phyloP scores from a whole-genome alignment of 2,888 invertebrate species.

The Apamea sordens region DNA sequence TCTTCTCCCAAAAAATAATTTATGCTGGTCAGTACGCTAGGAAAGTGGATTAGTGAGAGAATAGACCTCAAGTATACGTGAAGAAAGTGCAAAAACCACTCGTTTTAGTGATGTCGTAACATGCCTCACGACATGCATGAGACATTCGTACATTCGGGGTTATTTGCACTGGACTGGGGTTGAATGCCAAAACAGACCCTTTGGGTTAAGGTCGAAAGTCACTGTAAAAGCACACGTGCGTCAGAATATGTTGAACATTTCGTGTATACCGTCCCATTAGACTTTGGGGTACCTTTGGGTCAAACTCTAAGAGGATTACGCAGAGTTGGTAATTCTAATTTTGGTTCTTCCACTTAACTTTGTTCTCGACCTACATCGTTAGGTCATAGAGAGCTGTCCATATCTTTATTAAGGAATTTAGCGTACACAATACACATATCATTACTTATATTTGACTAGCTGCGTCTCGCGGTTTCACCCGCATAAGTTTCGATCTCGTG shows the following conservation, averaged over 20 bases:
- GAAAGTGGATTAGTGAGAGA: not conserved
- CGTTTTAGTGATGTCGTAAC: conserved; percentile 5
- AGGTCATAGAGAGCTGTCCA: not conserved
- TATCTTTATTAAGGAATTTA: not conserved
- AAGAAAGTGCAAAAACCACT: conserved; percentile 13
- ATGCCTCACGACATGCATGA: not conserved
- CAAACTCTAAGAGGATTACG: conserved; percentile 41
- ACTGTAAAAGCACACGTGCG: conserved; percentile 7
- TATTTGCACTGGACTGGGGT: conserved; percentile 15
- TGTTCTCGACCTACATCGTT: not conserved
- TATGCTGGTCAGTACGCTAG: not conserved
- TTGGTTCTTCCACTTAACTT: conserved; percentile 22
- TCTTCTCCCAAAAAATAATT: not conserved
- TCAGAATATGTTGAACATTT: conserved; percentile 16
- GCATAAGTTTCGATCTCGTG: too few relatives aligned
- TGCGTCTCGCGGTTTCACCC: too few relatives aligned
- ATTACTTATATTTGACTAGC: not conserved
- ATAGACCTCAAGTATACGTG: not conserved
- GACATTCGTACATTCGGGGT: conserved; percentile 10
- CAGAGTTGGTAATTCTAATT: conserved; percentile 20
- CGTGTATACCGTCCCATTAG: conserved; percentile 7
- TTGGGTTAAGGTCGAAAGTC: conserved; percentile 25
- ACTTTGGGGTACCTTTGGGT: conserved; percentile 26
- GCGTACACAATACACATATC: too few relatives aligned
- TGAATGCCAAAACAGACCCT: conserved; percentile 19